Evolutionary conservation across 2,113 vertebrate species (phyloP).

Genomic region (Gila orcuttii): DNA sequence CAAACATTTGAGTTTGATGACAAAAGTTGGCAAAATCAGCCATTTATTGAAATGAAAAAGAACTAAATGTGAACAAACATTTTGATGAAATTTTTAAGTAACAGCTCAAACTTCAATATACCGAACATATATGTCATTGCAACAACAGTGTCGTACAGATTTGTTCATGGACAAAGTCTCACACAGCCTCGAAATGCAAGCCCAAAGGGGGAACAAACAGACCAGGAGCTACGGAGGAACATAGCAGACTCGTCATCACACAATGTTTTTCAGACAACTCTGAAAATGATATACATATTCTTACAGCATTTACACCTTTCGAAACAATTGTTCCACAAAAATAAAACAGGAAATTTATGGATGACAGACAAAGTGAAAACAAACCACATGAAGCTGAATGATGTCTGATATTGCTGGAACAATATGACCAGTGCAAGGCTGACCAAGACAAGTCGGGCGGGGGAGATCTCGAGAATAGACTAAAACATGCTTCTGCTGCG

Average conservation of each 20-base stretch:
- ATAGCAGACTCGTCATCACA: conserved; percentile 57
- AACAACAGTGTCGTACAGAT: conserved; percentile 53
- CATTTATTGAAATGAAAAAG: conserved; percentile 76
- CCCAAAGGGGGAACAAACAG: conserved; percentile 39
- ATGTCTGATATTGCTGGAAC: conserved; percentile 46
- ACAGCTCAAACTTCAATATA: conserved; percentile 53
- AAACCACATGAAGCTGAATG: conserved; percentile 52
- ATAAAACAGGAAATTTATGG: conserved; percentile 46
- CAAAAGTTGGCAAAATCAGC: conserved; percentile 66
- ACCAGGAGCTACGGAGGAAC: conserved; percentile 28
- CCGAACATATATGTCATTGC: conserved; percentile 44
- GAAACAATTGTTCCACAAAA: conserved; percentile 58
- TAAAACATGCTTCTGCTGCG: conserved; percentile 58
- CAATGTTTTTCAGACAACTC: conserved; percentile 44
- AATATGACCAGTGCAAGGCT: conserved; percentile 44
- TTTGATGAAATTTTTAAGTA: conserved; percentile 47
- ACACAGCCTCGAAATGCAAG: conserved; percentile 16
- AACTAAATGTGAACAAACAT: conserved; percentile 62
- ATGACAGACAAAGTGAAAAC: conserved; percentile 39
- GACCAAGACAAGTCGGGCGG: conserved; percentile 49
- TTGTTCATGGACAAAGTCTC: conserved; percentile 34
- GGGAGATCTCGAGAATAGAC: conserved; percentile 38
- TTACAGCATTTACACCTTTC: conserved; percentile 68
- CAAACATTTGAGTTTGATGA: conserved; percentile 31
- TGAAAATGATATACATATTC: conserved; percentile 68